Percentiles rank a stretch among this genome's conserved stretches.
Conservation (phyloP, 2,888 invertebrate genomes). For the Ganaspis brasiliensis region DNA sequence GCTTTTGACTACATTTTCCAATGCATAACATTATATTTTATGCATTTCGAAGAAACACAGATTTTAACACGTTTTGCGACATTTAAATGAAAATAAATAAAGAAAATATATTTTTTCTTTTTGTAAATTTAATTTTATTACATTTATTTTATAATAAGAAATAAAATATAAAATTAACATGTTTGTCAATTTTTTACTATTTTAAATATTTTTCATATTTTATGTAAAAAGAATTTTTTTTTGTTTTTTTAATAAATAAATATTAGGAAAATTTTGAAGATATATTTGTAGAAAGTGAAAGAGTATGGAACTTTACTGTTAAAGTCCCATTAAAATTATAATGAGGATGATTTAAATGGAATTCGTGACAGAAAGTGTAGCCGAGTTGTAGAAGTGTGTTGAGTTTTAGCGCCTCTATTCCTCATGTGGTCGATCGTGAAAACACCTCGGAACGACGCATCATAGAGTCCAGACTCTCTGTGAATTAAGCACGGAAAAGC, state of each 20-base stretch:
- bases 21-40: slow-evolving; percentile 4
- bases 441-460: slow-evolving; percentile 14
- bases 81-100: no score
- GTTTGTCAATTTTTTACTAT: no score
- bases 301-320: slow-evolving; percentile 17
- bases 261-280: no score
- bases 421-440: slow-evolving; percentile 6
- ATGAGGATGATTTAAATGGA: not conserved
- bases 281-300: no score
- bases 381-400: not conserved
- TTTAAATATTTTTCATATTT: no score
- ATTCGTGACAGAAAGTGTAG: slow-evolving; percentile 8
- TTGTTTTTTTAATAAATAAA: no score
- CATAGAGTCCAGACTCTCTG: slow-evolving; percentile 51
- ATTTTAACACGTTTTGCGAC: not conserved
- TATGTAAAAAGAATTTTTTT: no score
- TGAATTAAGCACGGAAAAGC: slow-evolving; percentile 50
- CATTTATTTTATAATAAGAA: no score
- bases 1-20: slow-evolving; percentile 18
- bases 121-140: no score
- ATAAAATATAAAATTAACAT: no score
- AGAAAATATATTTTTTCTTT: no score
- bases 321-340: not conserved
- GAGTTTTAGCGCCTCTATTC: slow-evolving; percentile 17
- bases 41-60: not conserved